Evolutionary conservation across 1,140 invertebrate genomes (phyloP), one percentile per base, ranked within the genome.

Genomic region (Drosophila triauraria): DNA sequence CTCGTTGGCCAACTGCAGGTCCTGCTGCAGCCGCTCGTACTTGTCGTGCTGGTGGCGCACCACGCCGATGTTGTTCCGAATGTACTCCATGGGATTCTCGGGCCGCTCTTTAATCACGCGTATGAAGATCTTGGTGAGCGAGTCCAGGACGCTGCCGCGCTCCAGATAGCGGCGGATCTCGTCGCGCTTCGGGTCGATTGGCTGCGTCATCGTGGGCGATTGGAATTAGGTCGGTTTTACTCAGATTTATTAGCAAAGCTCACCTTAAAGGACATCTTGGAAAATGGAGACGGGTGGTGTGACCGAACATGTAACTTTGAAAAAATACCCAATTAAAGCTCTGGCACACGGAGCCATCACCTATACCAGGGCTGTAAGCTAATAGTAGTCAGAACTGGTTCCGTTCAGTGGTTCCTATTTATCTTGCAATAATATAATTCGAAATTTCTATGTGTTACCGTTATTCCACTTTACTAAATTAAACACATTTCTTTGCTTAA

Each of bases 91-190:
- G 20, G 97, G 96, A 95, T 98, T 96, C 88, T 96, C 95, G 13
- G 98, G 98, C 91, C 97, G 98, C 93, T 98, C 97, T 94, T 98
- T 97, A 93, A 98, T 98, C 8, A 99, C 93, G 70, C 95, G 95
- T 5, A 97, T 95, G 25, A 97, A 94, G 71, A 97, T 96, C 94
- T 97, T 97, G 1, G 97, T 98, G 9, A 99, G 92, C n/a, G 96
- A 96, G 94, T 98, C 97, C 94, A 98, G 95, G 44, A 98, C 97
- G 35, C 98, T 98, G 71, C 96, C 95, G 91, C 97, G 96, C 93
- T 99, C 98, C 68, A 99, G 94, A 93, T 98, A 98, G 75, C 97
- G 97, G 53, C 98, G 94, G 91, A 98, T 98, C 90, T 99, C 97
- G 93, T 99, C 98, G 64, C 97, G 95, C 93, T 98, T 98, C 2